phyloP scores from a whole-genome alignment of 2,888 invertebrate species.

The Apamea crenata region DNA sequence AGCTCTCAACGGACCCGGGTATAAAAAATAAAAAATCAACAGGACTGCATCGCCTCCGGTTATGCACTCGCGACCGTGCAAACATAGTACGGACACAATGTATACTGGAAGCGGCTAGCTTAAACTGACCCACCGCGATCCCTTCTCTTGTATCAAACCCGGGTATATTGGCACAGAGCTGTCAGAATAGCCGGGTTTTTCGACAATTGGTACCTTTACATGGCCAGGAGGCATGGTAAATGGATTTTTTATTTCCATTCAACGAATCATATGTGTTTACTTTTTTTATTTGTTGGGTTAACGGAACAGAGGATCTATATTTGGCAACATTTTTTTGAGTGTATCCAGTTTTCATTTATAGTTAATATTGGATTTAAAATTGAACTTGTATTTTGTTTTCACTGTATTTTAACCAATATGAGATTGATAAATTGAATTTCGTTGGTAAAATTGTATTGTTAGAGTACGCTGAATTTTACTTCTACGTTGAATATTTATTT shows the following conservation, averaged over 20 bases:
- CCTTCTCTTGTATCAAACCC: conserved; percentile 44
- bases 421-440: conserved; percentile 20
- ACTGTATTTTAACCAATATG: conserved; percentile 7
- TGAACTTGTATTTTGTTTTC: conserved; percentile 16
- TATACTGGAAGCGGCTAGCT: conserved; percentile 60
- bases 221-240: conserved; percentile 75
- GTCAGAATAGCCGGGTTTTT: conserved; percentile 67
- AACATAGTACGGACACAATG: conserved; percentile 71
- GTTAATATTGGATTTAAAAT: conserved; percentile 47
- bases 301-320: conserved; percentile 47
- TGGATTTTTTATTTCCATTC: conserved; percentile 77
- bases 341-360: conserved; percentile 47
- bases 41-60: conserved; percentile 79
- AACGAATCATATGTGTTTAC: conserved; percentile 74
- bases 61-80: conserved; percentile 78
- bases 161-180: conserved; percentile 59
- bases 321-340: conserved; percentile 47
- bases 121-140: conserved; percentile 56
- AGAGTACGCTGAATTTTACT: conserved; percentile 3
- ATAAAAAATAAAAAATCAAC: conserved; percentile 82
- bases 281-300: conserved; percentile 67
- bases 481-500: conserved; percentile 5
- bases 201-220: conserved; percentile 72
- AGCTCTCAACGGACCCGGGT: conserved; percentile 76
- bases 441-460: conserved; percentile 21